Evolutionary conservation across 1,140 invertebrate species (phyloP).

Genomic region (Bemisia tabaci): DNA sequence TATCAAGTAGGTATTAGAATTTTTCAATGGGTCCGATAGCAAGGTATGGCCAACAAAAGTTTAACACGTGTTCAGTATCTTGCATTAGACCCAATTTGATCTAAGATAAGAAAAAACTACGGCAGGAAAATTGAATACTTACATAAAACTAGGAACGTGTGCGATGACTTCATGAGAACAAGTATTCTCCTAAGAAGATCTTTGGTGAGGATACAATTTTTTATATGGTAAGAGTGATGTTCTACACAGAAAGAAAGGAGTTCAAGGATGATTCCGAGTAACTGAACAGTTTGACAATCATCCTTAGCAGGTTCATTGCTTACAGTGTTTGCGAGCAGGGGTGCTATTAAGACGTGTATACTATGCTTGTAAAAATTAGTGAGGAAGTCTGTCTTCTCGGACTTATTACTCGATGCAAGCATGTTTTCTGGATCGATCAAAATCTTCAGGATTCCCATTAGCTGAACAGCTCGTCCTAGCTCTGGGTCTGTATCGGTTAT

Average conservation of each 20-base stretch:
- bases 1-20: no score
- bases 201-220: conserved; percentile 94
- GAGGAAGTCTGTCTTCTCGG: conserved; percentile 95
- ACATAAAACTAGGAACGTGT: conserved; percentile 95
- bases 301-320: conserved; percentile 77
- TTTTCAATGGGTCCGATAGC: no score
- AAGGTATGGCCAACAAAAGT: no score
- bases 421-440: conserved; percentile 98
- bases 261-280: conserved; percentile 87
- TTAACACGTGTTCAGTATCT: no score
- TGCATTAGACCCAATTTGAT: no score
- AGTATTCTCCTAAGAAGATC: conserved; percentile 88
- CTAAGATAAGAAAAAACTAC: no score
- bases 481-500: conserved; percentile 73
- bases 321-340: conserved; percentile 76
- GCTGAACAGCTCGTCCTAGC: conserved; percentile 87
- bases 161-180: conserved; percentile 92
- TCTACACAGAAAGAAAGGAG: conserved; percentile 99
- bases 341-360: conserved; percentile 88
- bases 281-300: conserved; percentile 91
- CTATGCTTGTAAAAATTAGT: conserved; percentile 98
- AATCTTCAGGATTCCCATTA: conserved; percentile 84
- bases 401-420: conserved; percentile 84
- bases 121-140: conserved; percentile 30
- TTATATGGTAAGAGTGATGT: conserved; percentile 97